These are phyloP conservation scores for Oxyteleia sp. DNA, from an alignment of 2,888 invertebrate genomes.

Conservation along the genomic window DNA sequence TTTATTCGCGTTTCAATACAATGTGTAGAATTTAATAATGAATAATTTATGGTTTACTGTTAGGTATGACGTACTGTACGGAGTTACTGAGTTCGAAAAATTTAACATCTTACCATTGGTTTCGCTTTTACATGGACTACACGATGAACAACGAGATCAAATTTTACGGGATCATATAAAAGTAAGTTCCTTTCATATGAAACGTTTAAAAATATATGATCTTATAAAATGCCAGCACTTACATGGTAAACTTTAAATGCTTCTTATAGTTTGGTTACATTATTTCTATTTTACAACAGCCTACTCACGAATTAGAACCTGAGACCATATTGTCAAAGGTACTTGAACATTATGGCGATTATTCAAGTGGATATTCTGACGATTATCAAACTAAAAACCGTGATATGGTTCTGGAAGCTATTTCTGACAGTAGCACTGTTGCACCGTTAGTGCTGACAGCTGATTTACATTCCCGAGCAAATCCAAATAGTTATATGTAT, in stretches of 20 bases:
- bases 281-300: constrained; percentile 76
- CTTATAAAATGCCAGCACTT: too few species aligned
- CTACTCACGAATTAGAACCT: constrained; percentile 84
- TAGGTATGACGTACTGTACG: constrained; percentile 95
- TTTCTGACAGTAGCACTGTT: constrained; percentile 95
- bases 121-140: constrained; percentile 92
- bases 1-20: too few species aligned
- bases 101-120: constrained; percentile 92
- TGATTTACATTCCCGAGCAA: constrained; percentile 92
- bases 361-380: constrained; percentile 89
- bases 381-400: constrained; percentile 90
- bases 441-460: constrained; percentile 94
- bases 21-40: too few species aligned
- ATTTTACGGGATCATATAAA: constrained; percentile 92
- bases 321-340: constrained; percentile 83
- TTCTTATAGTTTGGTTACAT: too few species aligned
- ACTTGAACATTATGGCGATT: constrained; percentile 84
- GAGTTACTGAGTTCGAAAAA: constrained; percentile 94
- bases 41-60: too few species aligned
- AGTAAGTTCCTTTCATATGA: too few species aligned
- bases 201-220: too few species aligned
- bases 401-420: constrained; percentile 94
- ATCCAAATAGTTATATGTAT: constrained; percentile 94
- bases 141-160: constrained; percentile 92
- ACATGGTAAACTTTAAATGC: too few species aligned